These are phyloP conservation scores for Euplagia quadripunctaria DNA, from an alignment of 2,888 invertebrate genomes.

Conservation along the genomic window DNA sequence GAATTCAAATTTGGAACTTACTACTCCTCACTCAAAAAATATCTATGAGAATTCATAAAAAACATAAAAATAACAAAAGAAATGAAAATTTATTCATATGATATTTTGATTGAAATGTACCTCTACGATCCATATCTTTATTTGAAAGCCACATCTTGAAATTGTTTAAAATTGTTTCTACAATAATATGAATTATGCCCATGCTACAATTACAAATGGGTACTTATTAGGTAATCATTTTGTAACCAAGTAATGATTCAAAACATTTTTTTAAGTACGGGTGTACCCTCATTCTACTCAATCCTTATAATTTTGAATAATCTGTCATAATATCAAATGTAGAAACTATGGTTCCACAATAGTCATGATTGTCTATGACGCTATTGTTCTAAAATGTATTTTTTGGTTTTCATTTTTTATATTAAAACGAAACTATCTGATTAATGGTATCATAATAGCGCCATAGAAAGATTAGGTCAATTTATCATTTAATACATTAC, in stretches of 20 bases:
- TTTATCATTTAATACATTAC: constrained; percentile 31
- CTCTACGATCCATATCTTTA: no score
- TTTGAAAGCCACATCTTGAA: no score
- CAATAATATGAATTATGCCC: no score
- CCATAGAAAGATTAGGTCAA: constrained; percentile 33
- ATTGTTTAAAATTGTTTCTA: no score
- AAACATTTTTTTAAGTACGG: constrained; percentile 39
- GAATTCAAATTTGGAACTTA: not conserved
- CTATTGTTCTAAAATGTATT: constrained; percentile 24
- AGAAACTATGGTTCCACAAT: constrained; percentile 30
- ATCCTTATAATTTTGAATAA: constrained; percentile 38
- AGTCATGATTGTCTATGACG: constrained; percentile 37
- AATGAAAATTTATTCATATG: no score
- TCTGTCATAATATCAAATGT: constrained; percentile 21
- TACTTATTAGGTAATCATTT: no score
- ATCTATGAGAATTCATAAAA: not conserved
- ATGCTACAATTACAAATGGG: no score
- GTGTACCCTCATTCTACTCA: constrained; percentile 28
- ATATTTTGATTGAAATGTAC: no score
- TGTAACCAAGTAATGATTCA: not conserved
- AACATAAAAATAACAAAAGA: not conserved
- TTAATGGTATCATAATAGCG: constrained; percentile 38
- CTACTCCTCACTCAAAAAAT: not conserved
- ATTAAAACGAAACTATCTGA: constrained; percentile 22
- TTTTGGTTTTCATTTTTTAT: constrained; percentile 28